Evolutionary conservation across 2,797 vertebrate species (phyloP), one percentile per base, ranked within the genome.

Genomic region (Florisuga fusca): DNA sequence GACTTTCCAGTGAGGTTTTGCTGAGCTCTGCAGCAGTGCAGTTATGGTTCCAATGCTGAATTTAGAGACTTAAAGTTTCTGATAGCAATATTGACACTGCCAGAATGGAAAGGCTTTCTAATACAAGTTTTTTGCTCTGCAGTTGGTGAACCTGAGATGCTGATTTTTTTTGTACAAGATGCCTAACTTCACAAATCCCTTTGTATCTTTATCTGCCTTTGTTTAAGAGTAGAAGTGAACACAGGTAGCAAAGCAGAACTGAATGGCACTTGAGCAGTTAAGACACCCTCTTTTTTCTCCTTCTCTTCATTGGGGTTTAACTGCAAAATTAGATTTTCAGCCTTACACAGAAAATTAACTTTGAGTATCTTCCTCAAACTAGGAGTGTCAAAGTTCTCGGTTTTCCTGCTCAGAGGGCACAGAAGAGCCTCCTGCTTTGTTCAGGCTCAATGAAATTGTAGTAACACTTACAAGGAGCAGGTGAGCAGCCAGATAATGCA

Each of bases 301-400:
- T 76, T 9, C 26, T 62, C 23, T 69, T 82, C 48, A 41, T 27
- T 26, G 25, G 8, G 11, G 34, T 66, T 88, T 53, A 86, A 48
- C 68, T 46, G 38, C 54, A 93, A 89, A 91, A 84, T 78, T 53
- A 81, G 21, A 68, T 68, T 75, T 31, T 72, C 64, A 72, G 61
- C 27, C 75, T 84, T 78, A 77, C 69, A 87, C 29, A 92, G 25
- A 68, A 93, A 90, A 85, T 73, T 59, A 81, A 69, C 68, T 66
- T 84, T 22, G 84, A 74, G 25, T 50, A 85, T 59, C 22, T 66
- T 78, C 18, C 79, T 72, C 31, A 51, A 61, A 71, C 15, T 3
- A 81, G 38, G 72, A 18, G 58, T 53, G 91, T 86, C 82, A 73
- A 79, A 90, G 66, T 18, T 63, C 76, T 84, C 51, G 2, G 3